These are phyloP conservation scores for Rhagium mordax DNA, from an alignment of 2,888 invertebrate genomes.

Conservation along the genomic window DNA sequence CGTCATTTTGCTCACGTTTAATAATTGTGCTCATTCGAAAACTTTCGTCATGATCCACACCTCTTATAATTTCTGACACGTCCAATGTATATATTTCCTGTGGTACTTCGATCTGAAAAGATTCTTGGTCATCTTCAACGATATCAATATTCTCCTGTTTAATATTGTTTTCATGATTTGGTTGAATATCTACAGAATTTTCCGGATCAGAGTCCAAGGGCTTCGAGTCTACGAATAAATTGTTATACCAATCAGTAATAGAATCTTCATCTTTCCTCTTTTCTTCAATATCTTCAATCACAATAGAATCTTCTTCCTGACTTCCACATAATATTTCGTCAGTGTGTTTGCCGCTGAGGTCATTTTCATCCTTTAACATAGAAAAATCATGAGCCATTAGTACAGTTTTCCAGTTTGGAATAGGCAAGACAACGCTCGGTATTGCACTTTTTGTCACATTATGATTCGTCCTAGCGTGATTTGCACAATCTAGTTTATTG, in stretches of 20 bases:
- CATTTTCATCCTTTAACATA: conserved; percentile 45
- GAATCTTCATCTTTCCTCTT: conserved; percentile 12
- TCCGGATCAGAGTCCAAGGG: conserved; percentile 21
- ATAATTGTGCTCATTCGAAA: neutral
- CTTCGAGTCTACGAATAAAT: conserved; percentile 41
- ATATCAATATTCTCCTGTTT: conserved; percentile 44
- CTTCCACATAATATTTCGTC: conserved; percentile 37
- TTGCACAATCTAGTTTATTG: conserved; percentile 76
- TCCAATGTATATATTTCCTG: conserved; percentile 45
- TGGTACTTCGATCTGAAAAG: conserved; percentile 46
- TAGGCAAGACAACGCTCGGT: conserved; percentile 63
- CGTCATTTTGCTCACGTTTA: conserved; percentile 22
- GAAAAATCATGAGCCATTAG: conserved; percentile 60
- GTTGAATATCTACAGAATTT: neutral
- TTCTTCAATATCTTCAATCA: neutral
- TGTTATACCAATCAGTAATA: conserved; percentile 14
- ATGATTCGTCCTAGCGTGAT: conserved; percentile 78
- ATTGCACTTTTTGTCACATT: conserved; percentile 72
- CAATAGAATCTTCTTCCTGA: conserved; percentile 23
- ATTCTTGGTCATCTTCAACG: conserved; percentile 38
- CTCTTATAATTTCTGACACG: conserved; percentile 38
- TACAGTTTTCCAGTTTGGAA: conserved; percentile 63
- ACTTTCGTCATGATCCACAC: conserved; percentile 29
- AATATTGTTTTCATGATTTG: neutral
- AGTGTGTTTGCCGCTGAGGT: conserved; percentile 44